A percentile compares a stretch with the other conserved stretches of the same genome.
phyloP scores from a whole-genome alignment of 2,888 invertebrate genomes.

The Callyntrura guangdongensis region DNA sequence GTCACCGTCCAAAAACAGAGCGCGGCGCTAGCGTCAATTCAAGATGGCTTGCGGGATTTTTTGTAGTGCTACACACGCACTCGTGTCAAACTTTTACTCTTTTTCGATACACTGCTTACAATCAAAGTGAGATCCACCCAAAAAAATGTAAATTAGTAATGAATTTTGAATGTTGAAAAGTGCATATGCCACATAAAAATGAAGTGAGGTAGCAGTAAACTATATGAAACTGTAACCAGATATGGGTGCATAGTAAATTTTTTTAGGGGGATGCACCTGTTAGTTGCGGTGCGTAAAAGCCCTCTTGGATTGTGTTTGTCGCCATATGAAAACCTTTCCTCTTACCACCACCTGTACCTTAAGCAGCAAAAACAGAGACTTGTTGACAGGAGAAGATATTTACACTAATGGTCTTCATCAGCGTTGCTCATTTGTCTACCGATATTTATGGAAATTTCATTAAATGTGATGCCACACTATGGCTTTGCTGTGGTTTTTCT shows the following conservation, averaged over 20 bases:
- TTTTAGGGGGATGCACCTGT: too few relatives aligned
- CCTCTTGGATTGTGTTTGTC: not conserved
- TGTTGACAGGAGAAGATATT: not conserved
- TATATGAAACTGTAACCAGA: conserved; percentile 18
- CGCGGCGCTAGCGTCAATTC: too few relatives aligned
- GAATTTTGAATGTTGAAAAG: not conserved
- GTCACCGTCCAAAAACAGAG: conserved; percentile 18
- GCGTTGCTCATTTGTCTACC: not conserved
- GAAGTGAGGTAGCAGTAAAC: conserved; percentile 31
- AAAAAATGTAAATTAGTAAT: not conserved
- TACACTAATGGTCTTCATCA: conserved; percentile 7
- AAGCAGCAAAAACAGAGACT: not conserved
- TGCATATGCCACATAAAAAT: conserved; percentile 2
- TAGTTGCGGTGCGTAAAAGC: too few relatives aligned
- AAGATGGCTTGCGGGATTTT: conserved; percentile 27
- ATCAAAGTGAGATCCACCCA: conserved; percentile 5
- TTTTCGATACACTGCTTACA: not conserved
- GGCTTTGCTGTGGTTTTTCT: too few relatives aligned
- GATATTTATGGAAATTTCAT: conserved; percentile 25
- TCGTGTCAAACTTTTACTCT: too few relatives aligned
- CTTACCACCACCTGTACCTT: too few relatives aligned
- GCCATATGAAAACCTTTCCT: not conserved
- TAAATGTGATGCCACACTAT: conserved; percentile 7
- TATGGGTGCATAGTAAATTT: conserved; percentile 12
- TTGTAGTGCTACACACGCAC: too few relatives aligned